phyloP scores from a whole-genome alignment of 2,888 invertebrate genomes.

The Amphipoea oculea region DNA sequence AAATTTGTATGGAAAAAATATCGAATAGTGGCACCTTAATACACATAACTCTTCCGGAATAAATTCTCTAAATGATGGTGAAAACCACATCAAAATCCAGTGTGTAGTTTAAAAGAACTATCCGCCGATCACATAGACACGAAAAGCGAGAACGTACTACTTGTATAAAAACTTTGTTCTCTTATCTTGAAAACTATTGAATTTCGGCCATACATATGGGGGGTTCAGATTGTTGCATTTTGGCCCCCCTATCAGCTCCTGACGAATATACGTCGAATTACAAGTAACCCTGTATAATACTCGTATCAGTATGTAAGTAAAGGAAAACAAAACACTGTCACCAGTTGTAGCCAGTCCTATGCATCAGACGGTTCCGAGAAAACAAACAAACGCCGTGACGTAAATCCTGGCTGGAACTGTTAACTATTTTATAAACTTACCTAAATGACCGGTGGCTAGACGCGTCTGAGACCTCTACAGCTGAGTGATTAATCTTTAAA shows the following conservation, averaged over 20 bases:
- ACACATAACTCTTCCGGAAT: background rate
- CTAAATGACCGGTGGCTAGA: conserved; percentile 11
- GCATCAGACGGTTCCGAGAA: conserved; percentile 8
- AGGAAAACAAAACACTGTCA: conserved; percentile 9
- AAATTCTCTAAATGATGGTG: background rate
- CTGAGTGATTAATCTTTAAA: conserved; percentile 21
- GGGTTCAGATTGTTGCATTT: no score
- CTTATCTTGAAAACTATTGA: no score
- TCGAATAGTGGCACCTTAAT: no score
- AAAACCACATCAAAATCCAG: background rate
- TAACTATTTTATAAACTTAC: conserved; percentile 11
- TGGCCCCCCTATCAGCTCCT: no score
- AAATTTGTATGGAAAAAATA: no score
- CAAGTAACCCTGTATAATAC: no score
- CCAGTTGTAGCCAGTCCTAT: background rate
- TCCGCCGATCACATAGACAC: background rate
- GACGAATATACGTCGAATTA: background rate
- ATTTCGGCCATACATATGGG: no score
- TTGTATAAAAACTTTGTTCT: no score
- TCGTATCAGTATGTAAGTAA: no score
- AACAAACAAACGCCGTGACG: conserved; percentile 5
- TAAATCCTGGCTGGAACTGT: conserved; percentile 1
- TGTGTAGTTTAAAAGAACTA: background rate
- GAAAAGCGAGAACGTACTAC: background rate
- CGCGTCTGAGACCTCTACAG: conserved; percentile 4